Base-by-base conservation (phyloP, 30 jellyfish, hydroid and myxozoan species). In the Sanderia malayensis region DNA sequence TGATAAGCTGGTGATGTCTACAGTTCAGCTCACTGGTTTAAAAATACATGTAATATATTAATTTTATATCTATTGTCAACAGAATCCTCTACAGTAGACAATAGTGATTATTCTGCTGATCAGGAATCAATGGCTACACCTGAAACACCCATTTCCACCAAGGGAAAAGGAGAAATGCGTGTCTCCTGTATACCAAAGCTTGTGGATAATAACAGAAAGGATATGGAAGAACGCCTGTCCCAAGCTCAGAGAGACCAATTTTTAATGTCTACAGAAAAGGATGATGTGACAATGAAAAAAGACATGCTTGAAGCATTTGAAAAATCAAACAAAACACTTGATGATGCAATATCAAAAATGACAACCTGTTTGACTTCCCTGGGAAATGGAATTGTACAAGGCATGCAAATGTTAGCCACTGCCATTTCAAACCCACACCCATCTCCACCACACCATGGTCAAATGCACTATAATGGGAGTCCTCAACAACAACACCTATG, bases 221-320 rank as follows among this genome's bases (percentile, higher is more conserved):
- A 41, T 15, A 41, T 41, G 55, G 55, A 41, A 41, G 15, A 41
- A 41, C 85, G 41, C 33, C 4, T 41, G 61, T 73, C 62, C 32
- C 94, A 60, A 31, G 55, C 70, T 13, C 82, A 59, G 70, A 20
- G 84, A n/a, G 93, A 71, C 30, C 59, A 47, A 22, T 59, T 80
- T 21, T 25, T 76, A 2, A 25, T 76, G 77, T 26, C 69, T 0
- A 46, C 81, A 33, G 80, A 83, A 24, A 33, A 79, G 32, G 88
- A 76, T 23, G 80, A 76, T 44, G 7, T 73, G 21, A 71, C 22
- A 58, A 32, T 73, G 44, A 55, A 73, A 60, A 58, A 70, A 59
- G 84, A 59, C 72, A 73, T 73, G 37, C 81, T 26, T 33, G 83
- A 73, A 58, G 86, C 86, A 23, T 32, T 58, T 20, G 62, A 70